A percentile compares a stretch with the other conserved stretches of the same genome.
Conservation (phyloP, 1,140 invertebrate genomes). For the Heterodera carotae region DNA sequence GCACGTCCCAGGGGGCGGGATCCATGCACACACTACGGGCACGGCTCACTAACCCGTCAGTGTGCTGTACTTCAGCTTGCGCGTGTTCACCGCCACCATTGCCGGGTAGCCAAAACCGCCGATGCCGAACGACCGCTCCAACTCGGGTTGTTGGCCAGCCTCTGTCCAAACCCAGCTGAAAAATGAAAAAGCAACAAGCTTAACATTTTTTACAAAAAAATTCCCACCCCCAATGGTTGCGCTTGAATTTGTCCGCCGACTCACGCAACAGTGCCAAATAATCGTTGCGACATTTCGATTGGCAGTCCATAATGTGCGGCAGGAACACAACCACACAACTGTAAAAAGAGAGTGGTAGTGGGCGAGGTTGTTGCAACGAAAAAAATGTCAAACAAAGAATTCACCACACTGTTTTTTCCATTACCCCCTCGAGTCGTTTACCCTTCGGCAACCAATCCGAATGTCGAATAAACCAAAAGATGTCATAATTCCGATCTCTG, state of each 20-base stretch:
- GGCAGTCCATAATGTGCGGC: slow-evolving; percentile 95
- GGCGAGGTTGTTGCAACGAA: no score
- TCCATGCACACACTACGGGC: no score
- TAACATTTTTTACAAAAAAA: no score
- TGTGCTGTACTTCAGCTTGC: slow-evolving; percentile 94
- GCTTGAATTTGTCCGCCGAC: slow-evolving; percentile 88
- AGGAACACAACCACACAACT: slow-evolving; percentile 86
- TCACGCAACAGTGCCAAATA: slow-evolving; percentile 78
- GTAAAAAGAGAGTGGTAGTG: slow-evolving; percentile 66
- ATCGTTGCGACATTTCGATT: slow-evolving; percentile 85
- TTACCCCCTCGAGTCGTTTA: no score
- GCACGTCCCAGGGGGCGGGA: no score
- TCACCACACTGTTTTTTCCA: no score
- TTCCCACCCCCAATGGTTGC: slow-evolving; percentile 86
- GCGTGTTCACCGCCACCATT: slow-evolving; percentile 90
- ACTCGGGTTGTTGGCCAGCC: slow-evolving; percentile 78
- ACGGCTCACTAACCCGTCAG: slow-evolving; percentile 73
- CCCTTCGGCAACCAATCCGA: no score
- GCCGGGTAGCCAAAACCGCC: slow-evolving; percentile 80
- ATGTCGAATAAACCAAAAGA: no score
- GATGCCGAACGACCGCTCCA: slow-evolving; percentile 88
- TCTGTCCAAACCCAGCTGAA: slow-evolving; percentile 91
- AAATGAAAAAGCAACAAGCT: not conserved
- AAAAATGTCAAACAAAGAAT: slow-evolving; percentile 9
- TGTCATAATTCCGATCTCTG: no score